Evolutionary conservation across 2,113 vertebrate species (phyloP).

Genomic region (Hydropotes inermis): DNA sequence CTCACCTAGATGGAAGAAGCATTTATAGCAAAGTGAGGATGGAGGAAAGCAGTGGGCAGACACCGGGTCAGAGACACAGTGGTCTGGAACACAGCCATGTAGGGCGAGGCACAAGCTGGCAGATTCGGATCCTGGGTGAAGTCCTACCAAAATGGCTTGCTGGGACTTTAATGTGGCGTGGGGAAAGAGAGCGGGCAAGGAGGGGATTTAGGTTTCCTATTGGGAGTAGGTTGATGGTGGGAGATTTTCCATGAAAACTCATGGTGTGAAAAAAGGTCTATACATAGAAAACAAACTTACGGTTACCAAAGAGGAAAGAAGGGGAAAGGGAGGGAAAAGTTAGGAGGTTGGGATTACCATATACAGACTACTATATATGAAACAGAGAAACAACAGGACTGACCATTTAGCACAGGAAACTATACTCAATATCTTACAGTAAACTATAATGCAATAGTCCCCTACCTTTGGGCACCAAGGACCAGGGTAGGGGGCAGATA

Average conservation of each 20-base stretch:
- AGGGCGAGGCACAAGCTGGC: too few species aligned
- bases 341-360: background rate
- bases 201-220: background rate
- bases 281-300: background rate
- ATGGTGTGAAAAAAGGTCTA: background rate
- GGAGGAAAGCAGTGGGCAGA: background rate
- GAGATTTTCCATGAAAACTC: background rate
- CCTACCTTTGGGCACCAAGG: background rate
- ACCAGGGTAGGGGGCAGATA: background rate
- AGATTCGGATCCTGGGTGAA: background rate
- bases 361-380: background rate
- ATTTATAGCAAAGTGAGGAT: background rate
- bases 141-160: background rate
- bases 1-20: background rate
- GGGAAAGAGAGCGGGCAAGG: background rate
- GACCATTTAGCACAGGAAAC: background rate
- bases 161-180: accelerated
- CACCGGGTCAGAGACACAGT: background rate
- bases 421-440: background rate
- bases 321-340: background rate
- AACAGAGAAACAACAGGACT: background rate
- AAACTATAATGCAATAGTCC: background rate
- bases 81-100: accelerated
- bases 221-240: background rate
- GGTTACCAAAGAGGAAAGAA: background rate